phyloP scores from a whole-genome alignment of 1,140 invertebrate genomes.

The Neuroterus valhalla region DNA sequence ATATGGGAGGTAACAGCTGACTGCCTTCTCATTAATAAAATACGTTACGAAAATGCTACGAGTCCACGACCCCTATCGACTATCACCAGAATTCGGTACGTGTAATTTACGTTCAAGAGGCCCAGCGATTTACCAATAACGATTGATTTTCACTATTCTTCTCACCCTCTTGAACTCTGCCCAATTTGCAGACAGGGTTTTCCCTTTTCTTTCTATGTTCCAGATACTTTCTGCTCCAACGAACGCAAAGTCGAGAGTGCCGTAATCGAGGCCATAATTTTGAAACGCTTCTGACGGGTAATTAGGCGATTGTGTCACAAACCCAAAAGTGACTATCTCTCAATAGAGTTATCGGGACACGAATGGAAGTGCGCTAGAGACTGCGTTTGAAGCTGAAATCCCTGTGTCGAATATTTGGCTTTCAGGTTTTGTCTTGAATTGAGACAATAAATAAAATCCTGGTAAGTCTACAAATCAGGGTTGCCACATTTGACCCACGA shows the following conservation, averaged over 20 bases:
- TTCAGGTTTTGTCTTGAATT: too few relatives aligned
- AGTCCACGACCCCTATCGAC: conserved; percentile 26
- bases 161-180: conserved; percentile 24
- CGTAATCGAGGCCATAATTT: conserved; percentile 19
- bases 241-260: neutral
- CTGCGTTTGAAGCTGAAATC: too few relatives aligned
- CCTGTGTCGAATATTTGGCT: too few relatives aligned
- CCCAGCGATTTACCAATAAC: neutral
- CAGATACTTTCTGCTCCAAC: neutral
- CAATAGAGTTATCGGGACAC: too few relatives aligned
- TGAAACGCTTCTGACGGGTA: neutral
- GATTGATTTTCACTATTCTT: conserved; percentile 28
- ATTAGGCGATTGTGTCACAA: neutral
- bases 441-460: too few relatives aligned
- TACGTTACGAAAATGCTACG: conserved; percentile 64
- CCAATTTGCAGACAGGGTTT: conserved; percentile 8
- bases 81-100: conserved; percentile 19
- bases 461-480: too few relatives aligned
- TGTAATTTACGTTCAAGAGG: conserved; percentile 23
- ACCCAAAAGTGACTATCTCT: neutral
- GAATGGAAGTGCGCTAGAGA: too few relatives aligned
- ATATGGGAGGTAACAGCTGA: conserved; percentile 71
- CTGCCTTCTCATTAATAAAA: conserved; percentile 72
- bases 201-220: conserved; percentile 10
- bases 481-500: too few relatives aligned